Percentiles rank a stretch among this genome's conserved stretches.
Conservation (phyloP, 2,888 invertebrate genomes). For the Chrysodeixis includens region DNA sequence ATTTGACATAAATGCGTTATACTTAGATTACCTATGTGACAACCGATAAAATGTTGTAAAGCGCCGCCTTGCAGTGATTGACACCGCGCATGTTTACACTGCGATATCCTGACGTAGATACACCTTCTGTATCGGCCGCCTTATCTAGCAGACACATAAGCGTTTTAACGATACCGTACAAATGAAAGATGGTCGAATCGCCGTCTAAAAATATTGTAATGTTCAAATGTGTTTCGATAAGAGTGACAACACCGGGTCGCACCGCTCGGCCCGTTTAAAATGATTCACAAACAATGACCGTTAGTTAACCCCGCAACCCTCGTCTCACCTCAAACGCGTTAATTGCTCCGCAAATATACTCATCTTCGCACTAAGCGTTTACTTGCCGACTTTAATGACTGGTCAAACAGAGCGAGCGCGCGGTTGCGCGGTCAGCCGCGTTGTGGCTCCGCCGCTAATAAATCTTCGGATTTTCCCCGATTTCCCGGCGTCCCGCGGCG, state of each 20-base stretch:
- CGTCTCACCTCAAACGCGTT: constrained; percentile 86
- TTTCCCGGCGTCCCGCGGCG: constrained; percentile 84
- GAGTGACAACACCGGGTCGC: constrained; percentile 42
- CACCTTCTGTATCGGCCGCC: constrained; percentile 79
- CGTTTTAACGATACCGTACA: constrained; percentile 70
- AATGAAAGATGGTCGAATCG: constrained; percentile 67
- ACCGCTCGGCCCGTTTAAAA: constrained; percentile 61
- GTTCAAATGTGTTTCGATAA: constrained; percentile 41
- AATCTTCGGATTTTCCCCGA: constrained; percentile 88
- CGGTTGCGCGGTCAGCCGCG: constrained; percentile 80
- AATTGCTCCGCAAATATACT: constrained; percentile 88
- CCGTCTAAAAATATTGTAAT: constrained; percentile 49
- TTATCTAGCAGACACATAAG: constrained; percentile 81
- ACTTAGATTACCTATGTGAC: constrained; percentile 86
- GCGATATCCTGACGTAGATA: constrained; percentile 80
- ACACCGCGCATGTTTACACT: constrained; percentile 83
- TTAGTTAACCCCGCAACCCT: constrained; percentile 76
- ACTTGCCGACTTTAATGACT: constrained; percentile 87
- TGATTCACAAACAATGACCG: constrained; percentile 79
- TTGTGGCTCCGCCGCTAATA: constrained; percentile 80
- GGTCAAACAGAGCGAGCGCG: constrained; percentile 82
- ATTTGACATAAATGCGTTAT: constrained; percentile 88
- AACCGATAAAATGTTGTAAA: constrained; percentile 87
- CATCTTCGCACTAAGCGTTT: constrained; percentile 87
- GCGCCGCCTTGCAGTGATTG: constrained; percentile 87